Base-by-base conservation (phyloP, 2,113 vertebrate species). In the Xiphophorus maculatus region DNA sequence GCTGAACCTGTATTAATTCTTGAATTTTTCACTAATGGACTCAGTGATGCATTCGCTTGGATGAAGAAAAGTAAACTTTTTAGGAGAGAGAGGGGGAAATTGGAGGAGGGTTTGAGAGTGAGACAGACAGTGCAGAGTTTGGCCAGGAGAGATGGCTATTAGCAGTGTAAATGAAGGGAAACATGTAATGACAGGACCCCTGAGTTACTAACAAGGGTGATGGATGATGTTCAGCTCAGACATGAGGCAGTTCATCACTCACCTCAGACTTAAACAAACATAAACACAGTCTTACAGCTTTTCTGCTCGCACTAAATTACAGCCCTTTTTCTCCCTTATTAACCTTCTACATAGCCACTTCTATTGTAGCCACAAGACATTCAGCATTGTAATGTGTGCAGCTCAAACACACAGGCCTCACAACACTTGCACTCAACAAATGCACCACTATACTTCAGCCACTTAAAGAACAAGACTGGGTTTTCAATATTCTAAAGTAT, bases 131-230 rank as follows among this genome's bases (percentile, higher is more conserved):
- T 62, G 27, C 62, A 37, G 63, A 63, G 74, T 69, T 74, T 77
- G 87, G 81, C 72, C 74, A 76, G 80, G 74, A 84, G 70, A 76
- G 77, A 73, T 66, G 72, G 80, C 62, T 83, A 91, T 92, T 92
- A 93, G 76, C 77, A 75, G 84, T 90, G 82, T 64, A 91, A 88
- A 90, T 93, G 91, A 89, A 89, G 90, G 79, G 86, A 89, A 85
- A 91, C 83, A 32, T 88, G 83, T 88, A 80, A 84, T 79, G 84
- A 85, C 90, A 76, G 81, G 76, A 84, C 76, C 80, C 81, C 70
- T 64, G 84, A 87, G 88, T 84, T 85, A 83, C 84, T 91, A 87
- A 90, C 86, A 84, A 89, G 89, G 80, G 65, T 92, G 91, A 93
- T 89, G 85, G 86, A 93, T 93, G 83, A 77, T 65, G 86, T 80